phyloP scores from a whole-genome alignment of 2,797 vertebrate species.

The Diceros bicornis region DNA sequence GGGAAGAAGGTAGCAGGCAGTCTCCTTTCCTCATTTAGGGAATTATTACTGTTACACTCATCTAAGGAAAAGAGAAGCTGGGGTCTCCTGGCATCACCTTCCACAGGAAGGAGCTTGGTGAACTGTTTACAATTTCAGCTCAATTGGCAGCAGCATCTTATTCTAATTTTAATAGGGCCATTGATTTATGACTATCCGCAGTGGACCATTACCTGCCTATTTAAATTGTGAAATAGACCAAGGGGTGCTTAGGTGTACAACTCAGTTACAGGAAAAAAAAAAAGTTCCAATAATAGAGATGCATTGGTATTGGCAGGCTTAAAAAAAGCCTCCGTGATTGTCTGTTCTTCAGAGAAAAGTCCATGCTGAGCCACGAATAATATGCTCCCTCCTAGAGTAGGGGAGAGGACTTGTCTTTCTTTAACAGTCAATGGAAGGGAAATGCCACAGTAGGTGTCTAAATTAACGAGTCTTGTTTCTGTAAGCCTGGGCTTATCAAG shows the following conservation, averaged over 20 bases:
- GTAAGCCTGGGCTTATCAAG: not conserved
- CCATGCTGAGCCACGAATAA: not conserved
- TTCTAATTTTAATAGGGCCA: not conserved
- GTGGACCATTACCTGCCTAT: not conserved
- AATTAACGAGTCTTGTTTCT: slow-evolving; percentile 18
- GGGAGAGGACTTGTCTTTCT: not conserved
- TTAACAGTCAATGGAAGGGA: not conserved
- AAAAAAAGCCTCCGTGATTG: not conserved
- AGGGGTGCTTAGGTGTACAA: not conserved
- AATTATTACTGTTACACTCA: not conserved
- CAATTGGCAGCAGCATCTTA: not conserved
- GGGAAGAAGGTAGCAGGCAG: not conserved
- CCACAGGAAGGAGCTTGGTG: not conserved
- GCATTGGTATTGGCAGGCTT: not conserved
- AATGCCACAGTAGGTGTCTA: slow-evolving; percentile 43
- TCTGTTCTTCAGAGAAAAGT: slow-evolving; percentile 38
- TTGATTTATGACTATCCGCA: not conserved
- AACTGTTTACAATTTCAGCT: not conserved
- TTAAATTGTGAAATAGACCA: slow-evolving; percentile 13
- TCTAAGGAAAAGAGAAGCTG: not conserved
- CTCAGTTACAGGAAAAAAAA: not conserved
- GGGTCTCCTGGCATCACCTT: not conserved
- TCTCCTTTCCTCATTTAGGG: not conserved
- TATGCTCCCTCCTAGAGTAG: not conserved
- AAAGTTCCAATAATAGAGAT: not conserved